Evolutionary conservation across 2,888 invertebrate species (phyloP).

Genomic region (Brachypalpus laphriformis): DNA sequence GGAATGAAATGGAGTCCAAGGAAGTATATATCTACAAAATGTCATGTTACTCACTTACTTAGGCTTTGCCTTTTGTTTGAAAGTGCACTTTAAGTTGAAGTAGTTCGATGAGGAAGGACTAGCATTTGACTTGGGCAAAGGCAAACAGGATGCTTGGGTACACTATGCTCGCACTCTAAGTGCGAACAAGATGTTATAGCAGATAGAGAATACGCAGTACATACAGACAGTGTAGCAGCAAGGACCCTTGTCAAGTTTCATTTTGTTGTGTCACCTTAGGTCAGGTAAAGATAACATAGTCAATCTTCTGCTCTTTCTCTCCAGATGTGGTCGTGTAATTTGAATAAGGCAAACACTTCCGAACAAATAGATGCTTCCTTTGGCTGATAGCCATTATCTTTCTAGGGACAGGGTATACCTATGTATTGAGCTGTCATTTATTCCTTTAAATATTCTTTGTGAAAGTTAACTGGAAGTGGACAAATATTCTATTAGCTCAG

Average conservation of each 20-base stretch:
- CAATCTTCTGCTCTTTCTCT: conserved; percentile 44
- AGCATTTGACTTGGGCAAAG: conserved; percentile 57
- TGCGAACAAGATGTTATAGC: conserved; percentile 68
- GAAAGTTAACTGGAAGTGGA: conserved; percentile 7
- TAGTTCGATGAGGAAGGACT: conserved; percentile 65
- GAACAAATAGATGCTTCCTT: conserved; percentile 31
- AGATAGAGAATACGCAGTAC: conserved; percentile 31
- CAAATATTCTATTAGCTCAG: conserved; percentile 23
- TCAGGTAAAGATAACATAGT: conserved; percentile 72
- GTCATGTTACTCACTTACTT: conserved; percentile 28
- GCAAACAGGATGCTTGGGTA: conserved; percentile 58
- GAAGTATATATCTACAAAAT: conserved; percentile 22
- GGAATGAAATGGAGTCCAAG: conserved; percentile 1
- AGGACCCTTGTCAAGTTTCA: conserved; percentile 73
- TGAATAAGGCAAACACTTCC: conserved; percentile 55
- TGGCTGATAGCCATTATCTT: conserved; percentile 5
- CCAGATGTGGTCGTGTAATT: conserved; percentile 47
- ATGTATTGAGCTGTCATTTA: neutral
- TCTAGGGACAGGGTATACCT: neutral
- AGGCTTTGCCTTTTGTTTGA: conserved; percentile 47
- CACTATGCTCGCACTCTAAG: conserved; percentile 58
- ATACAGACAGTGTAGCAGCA: conserved; percentile 8
- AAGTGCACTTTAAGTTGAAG: conserved; percentile 72
- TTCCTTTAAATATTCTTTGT: conserved; percentile 19
- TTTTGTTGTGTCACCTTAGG: conserved; percentile 73